phyloP scores from a whole-genome alignment of 2,797 vertebrate genomes.

The Falco naumanni region DNA sequence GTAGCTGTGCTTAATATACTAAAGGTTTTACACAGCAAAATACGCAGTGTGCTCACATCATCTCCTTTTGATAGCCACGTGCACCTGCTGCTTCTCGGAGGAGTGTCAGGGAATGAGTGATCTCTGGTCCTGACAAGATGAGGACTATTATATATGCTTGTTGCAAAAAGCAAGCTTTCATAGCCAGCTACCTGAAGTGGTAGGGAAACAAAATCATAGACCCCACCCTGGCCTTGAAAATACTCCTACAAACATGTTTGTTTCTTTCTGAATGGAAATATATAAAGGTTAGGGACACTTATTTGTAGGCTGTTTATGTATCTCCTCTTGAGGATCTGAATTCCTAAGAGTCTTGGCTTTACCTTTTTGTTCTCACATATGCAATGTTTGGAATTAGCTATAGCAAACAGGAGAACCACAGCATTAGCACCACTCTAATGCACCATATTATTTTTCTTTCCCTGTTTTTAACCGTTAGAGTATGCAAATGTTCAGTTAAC shows the following conservation, averaged over 20 bases:
- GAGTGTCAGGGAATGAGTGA: neutral
- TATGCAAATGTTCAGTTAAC: conserved; percentile 71
- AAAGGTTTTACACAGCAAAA: neutral
- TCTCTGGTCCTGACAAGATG: neutral
- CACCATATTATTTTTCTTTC: conserved; percentile 4
- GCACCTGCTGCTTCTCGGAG: neutral
- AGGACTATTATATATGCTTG: neutral
- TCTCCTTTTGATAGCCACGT: neutral
- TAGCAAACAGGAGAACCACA: neutral
- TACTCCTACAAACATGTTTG: neutral
- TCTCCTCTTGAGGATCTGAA: neutral
- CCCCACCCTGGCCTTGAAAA: neutral
- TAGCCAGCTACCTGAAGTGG: neutral
- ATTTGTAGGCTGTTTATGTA: neutral
- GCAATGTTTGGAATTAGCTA: neutral
- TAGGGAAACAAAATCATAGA: neutral
- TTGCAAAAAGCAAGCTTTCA: neutral
- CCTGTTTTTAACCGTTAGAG: conserved; percentile 30
- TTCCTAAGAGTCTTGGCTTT: neutral
- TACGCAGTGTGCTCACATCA: neutral
- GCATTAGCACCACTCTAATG: conserved; percentile 28
- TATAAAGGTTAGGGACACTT: neutral
- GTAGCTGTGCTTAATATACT: neutral
- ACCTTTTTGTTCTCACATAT: neutral
- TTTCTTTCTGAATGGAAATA: neutral